Base-by-base conservation (phyloP, 1,140 invertebrate genomes). In the Heliconius congener region DNA sequence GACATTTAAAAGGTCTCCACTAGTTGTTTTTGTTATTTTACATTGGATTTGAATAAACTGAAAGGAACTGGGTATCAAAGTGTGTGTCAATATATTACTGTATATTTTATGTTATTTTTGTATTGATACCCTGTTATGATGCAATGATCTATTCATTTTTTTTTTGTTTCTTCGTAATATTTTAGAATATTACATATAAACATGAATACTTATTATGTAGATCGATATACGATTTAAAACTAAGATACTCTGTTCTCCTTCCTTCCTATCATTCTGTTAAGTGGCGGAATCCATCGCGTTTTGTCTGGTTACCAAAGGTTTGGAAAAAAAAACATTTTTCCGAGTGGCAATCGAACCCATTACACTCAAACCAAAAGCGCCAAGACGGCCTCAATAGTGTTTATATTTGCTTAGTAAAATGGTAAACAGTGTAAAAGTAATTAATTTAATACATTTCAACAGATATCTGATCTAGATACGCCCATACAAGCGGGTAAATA, bases 1-100 rank as follows among this genome's bases (percentile, higher is more conserved):
- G 81, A 83, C 80, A 76, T 82, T 85, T 84, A 85, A 85, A 85
- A 83, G 85, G 81, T 81, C 81, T 85, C 77, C 79, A 76, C 73
- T 82, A 70, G 79, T 16, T 66, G 6, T 84, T 84, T 86, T 34
- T 84, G 42, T 83, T 84, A 75, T 75, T 81, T 78, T 60, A 74
- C 72, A 82, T 80, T 57, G 79, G 79, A 82, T 81, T 78, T 80
- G 78, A 83, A 86, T 86, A 82, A 81, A 77, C 83, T 78, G 80
- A 82, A 82, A 80, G 77, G 81, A 75, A 13, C 71, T 27, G 30
- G 73, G 11, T 66, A 78, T 79, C 71, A 42, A 23, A 42, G 77
- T 77, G 75, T 71, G 73, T 80, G 78, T 77, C 74, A 81, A 81
- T 66, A 30, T 66, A 30, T 76, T 74, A 71, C 18, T 57, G 37